A percentile compares a stretch with the other conserved stretches of the same genome.
These are phyloP conservation scores for Monomorium pharaonis DNA, from an alignment of 1,140 invertebrate genomes.

Conservation along the genomic window DNA sequence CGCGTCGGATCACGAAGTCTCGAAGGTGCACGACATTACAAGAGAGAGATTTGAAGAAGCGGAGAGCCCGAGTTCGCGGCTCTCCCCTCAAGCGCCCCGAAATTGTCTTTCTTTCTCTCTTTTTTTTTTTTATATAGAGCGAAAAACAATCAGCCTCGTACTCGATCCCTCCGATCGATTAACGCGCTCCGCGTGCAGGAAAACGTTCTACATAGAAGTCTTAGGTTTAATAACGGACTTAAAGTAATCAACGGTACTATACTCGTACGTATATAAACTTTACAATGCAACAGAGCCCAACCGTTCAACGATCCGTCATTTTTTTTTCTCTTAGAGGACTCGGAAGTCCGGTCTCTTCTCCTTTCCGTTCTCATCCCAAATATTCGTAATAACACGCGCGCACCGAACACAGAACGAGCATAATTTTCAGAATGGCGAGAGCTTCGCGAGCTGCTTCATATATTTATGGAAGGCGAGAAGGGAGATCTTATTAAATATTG, in stretches of 20 bases:
- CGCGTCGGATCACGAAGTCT: slow-evolving; percentile 1
- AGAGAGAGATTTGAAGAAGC: slow-evolving; percentile 50
- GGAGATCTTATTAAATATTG: background rate
- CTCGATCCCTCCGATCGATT: slow-evolving; percentile 15
- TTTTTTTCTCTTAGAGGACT: slow-evolving; percentile 36
- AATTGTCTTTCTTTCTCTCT: too few species aligned
- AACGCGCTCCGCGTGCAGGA: slow-evolving; percentile 28
- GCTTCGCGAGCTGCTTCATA: slow-evolving; percentile 1
- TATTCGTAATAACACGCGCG: slow-evolving; percentile 51
- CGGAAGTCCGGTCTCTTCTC: slow-evolving; percentile 22
- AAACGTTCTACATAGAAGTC: slow-evolving; percentile 71
- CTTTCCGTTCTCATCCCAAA: slow-evolving; percentile 35
- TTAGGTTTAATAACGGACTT: slow-evolving; percentile 78
- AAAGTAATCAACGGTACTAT: slow-evolving; percentile 79
- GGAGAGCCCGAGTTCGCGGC: background rate
- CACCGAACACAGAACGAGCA: slow-evolving; percentile 61
- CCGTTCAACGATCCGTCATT: slow-evolving; percentile 50
- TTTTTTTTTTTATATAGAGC: slow-evolving; percentile 63
- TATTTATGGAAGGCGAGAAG: background rate
- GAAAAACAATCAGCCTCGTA: slow-evolving; percentile 30
- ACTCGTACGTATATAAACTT: slow-evolving; percentile 78
- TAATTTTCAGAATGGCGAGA: slow-evolving; percentile 12
- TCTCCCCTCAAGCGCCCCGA: slow-evolving; percentile 43
- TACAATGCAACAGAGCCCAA: slow-evolving; percentile 80
- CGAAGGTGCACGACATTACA: slow-evolving; percentile 70